Evolutionary conservation across 1,140 invertebrate genomes (phyloP), one percentile per base, ranked within the genome.

Genomic region (Platyscapa corneri): DNA sequence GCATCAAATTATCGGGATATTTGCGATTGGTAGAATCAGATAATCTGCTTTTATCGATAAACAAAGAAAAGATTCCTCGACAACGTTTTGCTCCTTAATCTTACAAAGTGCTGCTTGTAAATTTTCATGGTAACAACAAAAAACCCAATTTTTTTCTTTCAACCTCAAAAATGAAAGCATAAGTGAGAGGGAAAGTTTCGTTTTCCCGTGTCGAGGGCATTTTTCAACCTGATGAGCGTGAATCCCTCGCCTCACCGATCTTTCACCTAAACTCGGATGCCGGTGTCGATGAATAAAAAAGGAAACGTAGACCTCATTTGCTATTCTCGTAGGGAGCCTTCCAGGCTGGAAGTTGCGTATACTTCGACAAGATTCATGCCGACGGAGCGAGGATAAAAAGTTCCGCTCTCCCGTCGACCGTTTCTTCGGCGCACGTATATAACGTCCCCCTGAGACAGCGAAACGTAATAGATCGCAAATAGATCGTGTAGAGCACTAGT

Each of bases 361-460:
- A 78, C 76, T 75, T 65, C 7, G 37, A 76, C 72, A 37, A 77
- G 82, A 77, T 77, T 83, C 74, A 67, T 20, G 23, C 20, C 39
- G 37, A 77, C 10, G 82, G n/a, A 7, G 56, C n/a, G 18, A 67
- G 46, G 75, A 83, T 83, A 77, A 83, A 83, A 83, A 83, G 72
- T 77, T 53, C 32, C 74, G 3, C 49, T 76, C 56, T 37, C 37
- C 65, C 60, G 37, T 80, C 60, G 34, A 34, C 78, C n/a, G 56
- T 83, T 65, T 39, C 65, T 70, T 37, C 23, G 23, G 27, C 30
- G 53, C 46, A 39, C 37, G 1, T 72, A 27, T 32, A 49, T 32
- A 82, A 34, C 37, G 32, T 30, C 70, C 80, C 23, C 34, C 10
- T 60, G 81, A 70, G 53, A 64, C 70, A 39, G 30, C 34, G 56